Percentiles rank a stretch among this genome's conserved stretches.
Evolutionary conservation across 2,797 vertebrate species (phyloP).

Genomic region (Lepus oiostolus): DNA sequence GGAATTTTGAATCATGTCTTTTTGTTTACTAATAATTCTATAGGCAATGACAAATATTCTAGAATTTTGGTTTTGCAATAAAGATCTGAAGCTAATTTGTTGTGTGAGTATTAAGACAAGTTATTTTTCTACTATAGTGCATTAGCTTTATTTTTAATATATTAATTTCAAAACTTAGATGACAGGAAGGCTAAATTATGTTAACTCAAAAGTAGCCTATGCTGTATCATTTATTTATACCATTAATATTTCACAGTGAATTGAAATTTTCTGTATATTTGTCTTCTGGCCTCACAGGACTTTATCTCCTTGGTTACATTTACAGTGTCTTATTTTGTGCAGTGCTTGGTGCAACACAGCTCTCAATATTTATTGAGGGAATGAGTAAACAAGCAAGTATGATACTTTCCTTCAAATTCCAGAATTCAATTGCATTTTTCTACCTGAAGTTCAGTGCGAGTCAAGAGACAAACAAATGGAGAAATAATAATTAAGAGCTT

Average conservation of each 20-base stretch:
- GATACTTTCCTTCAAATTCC: background rate
- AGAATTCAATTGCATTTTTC: background rate
- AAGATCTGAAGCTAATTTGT: background rate
- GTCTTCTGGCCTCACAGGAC: background rate
- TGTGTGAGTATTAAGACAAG: background rate
- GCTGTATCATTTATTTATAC: background rate
- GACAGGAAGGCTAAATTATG: background rate
- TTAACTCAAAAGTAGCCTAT: background rate
- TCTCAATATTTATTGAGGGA: background rate
- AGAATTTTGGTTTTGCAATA: background rate
- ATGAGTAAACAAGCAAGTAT: background rate
- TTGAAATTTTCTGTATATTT: background rate
- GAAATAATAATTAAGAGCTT: background rate
- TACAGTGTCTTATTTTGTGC: background rate
- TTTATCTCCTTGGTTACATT: background rate
- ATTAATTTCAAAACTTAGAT: background rate
- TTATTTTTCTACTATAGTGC: background rate
- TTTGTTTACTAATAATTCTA: conserved; percentile 5
- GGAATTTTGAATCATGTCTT: background rate
- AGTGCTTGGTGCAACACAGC: background rate
- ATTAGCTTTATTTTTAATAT: background rate
- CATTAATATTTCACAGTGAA: background rate
- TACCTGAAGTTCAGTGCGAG: background rate
- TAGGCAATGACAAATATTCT: background rate
- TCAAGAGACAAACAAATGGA: background rate